A percentile compares a stretch with the other conserved stretches of the same genome.
phyloP scores from a whole-genome alignment of 1,140 invertebrate species.

The Periplaneta americana region DNA sequence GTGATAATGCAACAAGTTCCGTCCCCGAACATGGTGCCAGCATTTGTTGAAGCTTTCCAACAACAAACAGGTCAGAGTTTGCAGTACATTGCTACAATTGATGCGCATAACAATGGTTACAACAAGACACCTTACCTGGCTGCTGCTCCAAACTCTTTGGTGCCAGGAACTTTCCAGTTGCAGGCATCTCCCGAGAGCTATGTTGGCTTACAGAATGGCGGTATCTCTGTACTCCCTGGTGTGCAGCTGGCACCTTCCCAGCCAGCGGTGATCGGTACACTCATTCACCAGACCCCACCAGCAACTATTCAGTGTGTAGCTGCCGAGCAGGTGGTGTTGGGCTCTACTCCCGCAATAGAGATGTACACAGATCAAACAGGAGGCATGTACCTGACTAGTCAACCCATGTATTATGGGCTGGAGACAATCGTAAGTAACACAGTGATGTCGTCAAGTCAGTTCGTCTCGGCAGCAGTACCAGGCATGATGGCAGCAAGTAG shows the following conservation, averaged over 20 bases:
- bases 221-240: conserved; percentile 49
- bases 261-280: conserved; percentile 54
- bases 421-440: conserved; percentile 81
- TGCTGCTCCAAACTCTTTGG: conserved; percentile 49
- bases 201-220: conserved; percentile 50
- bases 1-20: conserved; percentile 61
- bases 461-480: conserved; percentile 62
- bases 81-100: conserved; percentile 63
- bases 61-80: conserved; percentile 60
- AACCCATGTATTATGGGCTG: conserved; percentile 72
- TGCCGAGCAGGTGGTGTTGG: conserved; percentile 53
- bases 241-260: conserved; percentile 43
- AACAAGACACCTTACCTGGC: conserved; percentile 29
- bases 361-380: conserved; percentile 61
- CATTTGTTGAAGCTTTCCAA: conserved; percentile 59
- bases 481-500: conserved; percentile 69
- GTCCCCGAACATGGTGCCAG: conserved; percentile 57
- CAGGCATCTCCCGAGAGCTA: conserved; percentile 54
- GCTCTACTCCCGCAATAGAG: conserved; percentile 59
- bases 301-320: conserved; percentile 47
- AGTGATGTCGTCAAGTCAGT: conserved; percentile 77
- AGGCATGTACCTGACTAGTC: conserved; percentile 54
- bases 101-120: conserved; percentile 34
- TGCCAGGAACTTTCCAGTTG: conserved; percentile 55
- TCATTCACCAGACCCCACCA: conserved; percentile 50